Percentiles rank a stretch among this genome's conserved stretches.
These are phyloP conservation scores for Blastobasis adustella DNA, from an alignment of 2,888 invertebrate genomes.

Conservation along the genomic window DNA sequence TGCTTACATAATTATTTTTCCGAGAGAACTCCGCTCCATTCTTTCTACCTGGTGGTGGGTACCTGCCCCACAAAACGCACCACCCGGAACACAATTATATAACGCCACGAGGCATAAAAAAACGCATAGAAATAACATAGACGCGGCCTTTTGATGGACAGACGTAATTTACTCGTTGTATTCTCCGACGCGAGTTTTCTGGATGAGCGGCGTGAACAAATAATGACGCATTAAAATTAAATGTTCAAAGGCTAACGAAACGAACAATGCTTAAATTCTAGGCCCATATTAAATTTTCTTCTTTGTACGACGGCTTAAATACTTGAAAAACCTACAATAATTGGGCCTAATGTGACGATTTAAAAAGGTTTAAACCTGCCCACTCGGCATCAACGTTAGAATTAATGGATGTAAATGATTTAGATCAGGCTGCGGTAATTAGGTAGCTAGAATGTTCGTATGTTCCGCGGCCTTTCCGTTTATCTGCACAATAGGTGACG, in stretches of 20 bases:
- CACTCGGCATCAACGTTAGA: no score
- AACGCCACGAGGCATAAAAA: constrained; percentile 56
- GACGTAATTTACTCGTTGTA: constrained; percentile 35
- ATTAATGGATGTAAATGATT: background rate
- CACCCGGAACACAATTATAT: constrained; percentile 67
- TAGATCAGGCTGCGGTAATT: background rate
- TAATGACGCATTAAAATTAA: background rate
- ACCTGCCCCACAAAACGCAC: constrained; percentile 55
- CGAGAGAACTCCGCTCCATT: constrained; percentile 32
- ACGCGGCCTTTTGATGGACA: constrained; percentile 38
- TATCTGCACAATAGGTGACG: background rate
- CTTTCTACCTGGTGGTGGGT: constrained; percentile 51
- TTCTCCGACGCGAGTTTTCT: background rate
- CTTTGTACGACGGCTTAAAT: no score
- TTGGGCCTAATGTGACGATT: no score
- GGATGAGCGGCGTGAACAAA: background rate
- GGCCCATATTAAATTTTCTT: no score
- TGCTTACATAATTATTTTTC: constrained; percentile 38
- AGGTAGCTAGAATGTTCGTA: background rate
- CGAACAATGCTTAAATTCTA: no score
- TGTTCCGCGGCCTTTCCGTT: background rate
- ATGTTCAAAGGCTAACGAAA: no score
- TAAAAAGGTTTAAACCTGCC: no score
- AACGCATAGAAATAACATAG: constrained; percentile 45
- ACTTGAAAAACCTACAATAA: no score